Evolutionary conservation across 35 echinoderm and acorn worm genomes (phyloP).

Genomic region (Apostichopus parvimensis): DNA sequence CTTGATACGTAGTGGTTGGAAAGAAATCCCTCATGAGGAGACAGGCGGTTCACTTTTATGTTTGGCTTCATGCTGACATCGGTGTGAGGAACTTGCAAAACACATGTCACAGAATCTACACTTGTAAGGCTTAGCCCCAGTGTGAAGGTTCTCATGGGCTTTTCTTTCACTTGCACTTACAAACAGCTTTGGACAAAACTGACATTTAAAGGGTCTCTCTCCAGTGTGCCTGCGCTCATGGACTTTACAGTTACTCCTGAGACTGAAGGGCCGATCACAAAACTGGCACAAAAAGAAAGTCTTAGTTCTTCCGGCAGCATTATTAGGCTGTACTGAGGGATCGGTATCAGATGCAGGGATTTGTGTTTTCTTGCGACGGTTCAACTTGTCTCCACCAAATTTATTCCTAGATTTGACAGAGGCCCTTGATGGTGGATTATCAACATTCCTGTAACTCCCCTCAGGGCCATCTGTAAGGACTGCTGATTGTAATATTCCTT

Average conservation of each 20-base stretch:
- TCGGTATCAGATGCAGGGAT: background rate
- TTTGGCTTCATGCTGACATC: conserved; percentile 2
- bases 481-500: background rate
- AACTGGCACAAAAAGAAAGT: conserved; percentile 5
- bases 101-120: background rate
- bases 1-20: no score
- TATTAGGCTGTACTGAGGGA: background rate
- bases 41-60: background rate
- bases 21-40: background rate
- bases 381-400: background rate
- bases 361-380: background rate
- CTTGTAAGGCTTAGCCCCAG: conserved; percentile 33
- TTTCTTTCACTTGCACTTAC: background rate
- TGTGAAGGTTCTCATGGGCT: conserved; percentile 13
- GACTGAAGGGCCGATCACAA: conserved; percentile 9
- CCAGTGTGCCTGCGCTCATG: conserved; percentile 27
- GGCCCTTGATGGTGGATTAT: background rate
- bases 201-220: conserved; percentile 6
- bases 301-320: background rate
- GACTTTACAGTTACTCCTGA: conserved; percentile 7
- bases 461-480: background rate
- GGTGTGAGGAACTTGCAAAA: background rate
- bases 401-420: conserved; percentile 9
- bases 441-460: background rate
- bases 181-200: conserved; percentile 27